Evolutionary conservation across 2,797 vertebrate species (phyloP), one percentile per base, ranked within the genome.

Genomic region (Orientallactaga sibirica): DNA sequence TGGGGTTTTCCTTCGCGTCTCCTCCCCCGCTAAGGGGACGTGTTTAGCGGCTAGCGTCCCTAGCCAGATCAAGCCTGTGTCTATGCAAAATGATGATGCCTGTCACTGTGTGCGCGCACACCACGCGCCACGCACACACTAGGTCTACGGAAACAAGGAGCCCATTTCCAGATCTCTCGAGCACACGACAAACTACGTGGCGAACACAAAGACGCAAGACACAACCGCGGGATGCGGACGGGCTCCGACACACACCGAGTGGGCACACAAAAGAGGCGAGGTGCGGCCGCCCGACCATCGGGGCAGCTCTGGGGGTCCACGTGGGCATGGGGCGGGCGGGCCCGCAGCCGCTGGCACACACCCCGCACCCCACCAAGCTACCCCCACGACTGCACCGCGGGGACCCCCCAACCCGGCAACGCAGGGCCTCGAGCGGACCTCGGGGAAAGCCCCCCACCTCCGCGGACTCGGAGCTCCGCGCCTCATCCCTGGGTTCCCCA

Each of bases 171-270:
- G 94, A 52, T 37, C 41, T 37, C 41, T n/a, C 18, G 33, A 25
- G 27, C 87, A 5, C 87, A 91, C 74, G 73, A 2, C 91, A 90
- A 90, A 94, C 92, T 93, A 58, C 0, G 67, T 15, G 5, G 73
- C 71, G 83, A 75, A 81, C 95, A 97, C 96, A 97, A 97, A 97
- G 96, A 83, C 92, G 22, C 88, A 10, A 9, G 84, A 33, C 55
- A 74, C 75, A 7, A 29, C 61, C 10, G 1, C 18, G 4, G 84
- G 33, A 6, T 1, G 75, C 87, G 1, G 71, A 86, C 1, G 78
- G 16, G 81, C 55, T 62, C 5, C 58, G 88, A 10, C 95, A 22
- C 90, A 19, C 25, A 64, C 84, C 3, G 55, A 0, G 33, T 0
- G 0, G 12, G 19, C 29, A 22, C 95, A 96, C 95, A 94, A 93